Conservation (phyloP, 1,140 invertebrate species). For the Macrotrachela quadricornifera region DNA sequence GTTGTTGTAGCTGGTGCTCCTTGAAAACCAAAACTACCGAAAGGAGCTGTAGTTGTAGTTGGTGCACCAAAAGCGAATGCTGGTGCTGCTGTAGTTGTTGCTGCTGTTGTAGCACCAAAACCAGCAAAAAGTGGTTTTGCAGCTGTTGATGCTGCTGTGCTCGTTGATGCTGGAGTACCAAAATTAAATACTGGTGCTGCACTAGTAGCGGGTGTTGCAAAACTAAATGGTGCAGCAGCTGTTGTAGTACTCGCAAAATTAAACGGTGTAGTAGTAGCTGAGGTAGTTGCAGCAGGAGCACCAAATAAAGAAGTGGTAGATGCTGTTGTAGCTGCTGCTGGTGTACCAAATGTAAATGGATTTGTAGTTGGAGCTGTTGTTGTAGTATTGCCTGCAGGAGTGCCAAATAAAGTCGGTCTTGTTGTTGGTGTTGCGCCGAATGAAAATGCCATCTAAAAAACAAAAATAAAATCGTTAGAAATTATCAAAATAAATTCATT, state of each 20-base stretch:
- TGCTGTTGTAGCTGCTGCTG: neutral
- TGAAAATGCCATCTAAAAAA: too few species aligned
- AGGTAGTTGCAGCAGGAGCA: conserved; percentile 10
- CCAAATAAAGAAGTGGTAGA: neutral
- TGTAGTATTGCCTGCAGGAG: too few species aligned
- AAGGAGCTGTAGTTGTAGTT: conserved; percentile 14
- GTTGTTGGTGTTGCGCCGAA: too few species aligned
- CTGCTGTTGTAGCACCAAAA: conserved; percentile 6
- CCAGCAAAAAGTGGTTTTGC: neutral
- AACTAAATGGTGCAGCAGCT: conserved; percentile 14
- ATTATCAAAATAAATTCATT: too few species aligned
- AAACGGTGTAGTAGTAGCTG: conserved; percentile 11
- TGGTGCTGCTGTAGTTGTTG: conserved; percentile 5
- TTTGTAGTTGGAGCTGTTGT: conserved; percentile 8
- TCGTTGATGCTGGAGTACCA: neutral
- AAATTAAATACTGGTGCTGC: conserved; percentile 13
- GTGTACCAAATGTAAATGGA: conserved; percentile 11
- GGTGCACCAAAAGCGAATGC: conserved; percentile 24
- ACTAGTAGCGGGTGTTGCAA: conserved; percentile 7
- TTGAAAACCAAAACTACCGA: neutral
- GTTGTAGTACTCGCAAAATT: conserved; percentile 12
- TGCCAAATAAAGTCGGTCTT: too few species aligned
- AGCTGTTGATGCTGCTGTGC: conserved; percentile 9
- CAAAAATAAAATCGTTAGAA: too few species aligned
- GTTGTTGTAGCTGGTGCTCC: conserved; percentile 6